Conservation (phyloP, 1,140 invertebrate species). For the Brevipalpus yothersi region DNA sequence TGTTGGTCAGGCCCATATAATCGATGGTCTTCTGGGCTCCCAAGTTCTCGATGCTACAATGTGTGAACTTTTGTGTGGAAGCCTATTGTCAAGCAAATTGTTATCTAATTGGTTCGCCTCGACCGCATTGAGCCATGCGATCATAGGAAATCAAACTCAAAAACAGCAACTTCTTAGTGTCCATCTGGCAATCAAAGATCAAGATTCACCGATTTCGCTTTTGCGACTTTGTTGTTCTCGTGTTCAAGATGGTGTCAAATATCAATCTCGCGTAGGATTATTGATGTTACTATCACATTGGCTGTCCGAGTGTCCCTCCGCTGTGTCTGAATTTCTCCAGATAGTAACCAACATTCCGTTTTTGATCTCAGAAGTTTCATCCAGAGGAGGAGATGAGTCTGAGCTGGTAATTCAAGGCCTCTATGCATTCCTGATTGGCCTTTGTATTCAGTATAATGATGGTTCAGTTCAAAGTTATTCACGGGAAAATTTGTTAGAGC, state of each 20-base stretch:
- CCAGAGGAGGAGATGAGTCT: slow-evolving; percentile 57
- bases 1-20: slow-evolving; percentile 54
- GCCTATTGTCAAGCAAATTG: slow-evolving; percentile 66
- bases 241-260: slow-evolving; percentile 52
- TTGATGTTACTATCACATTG: slow-evolving; percentile 73
- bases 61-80: slow-evolving; percentile 72
- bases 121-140: slow-evolving; percentile 61
- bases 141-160: slow-evolving; percentile 65
- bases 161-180: slow-evolving; percentile 83
- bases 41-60: slow-evolving; percentile 1
- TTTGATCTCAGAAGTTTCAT: slow-evolving; percentile 24
- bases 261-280: slow-evolving; percentile 71
- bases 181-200: slow-evolving; percentile 58
- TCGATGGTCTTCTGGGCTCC: slow-evolving; percentile 55
- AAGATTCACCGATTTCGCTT: slow-evolving; percentile 56
- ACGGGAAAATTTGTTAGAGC: slow-evolving; percentile 47
- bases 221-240: slow-evolving; percentile 61
- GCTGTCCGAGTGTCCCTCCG: slow-evolving; percentile 55
- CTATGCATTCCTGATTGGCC: slow-evolving; percentile 75
- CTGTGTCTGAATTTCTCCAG: slow-evolving; percentile 55
- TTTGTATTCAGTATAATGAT: slow-evolving; percentile 80
- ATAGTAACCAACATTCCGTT: slow-evolving; percentile 63
- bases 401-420: slow-evolving; percentile 68
- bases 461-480: slow-evolving; percentile 50
- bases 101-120: slow-evolving; percentile 94